Base-by-base conservation (phyloP, 1,140 invertebrate genomes). In the Drosophila nasuta region DNA sequence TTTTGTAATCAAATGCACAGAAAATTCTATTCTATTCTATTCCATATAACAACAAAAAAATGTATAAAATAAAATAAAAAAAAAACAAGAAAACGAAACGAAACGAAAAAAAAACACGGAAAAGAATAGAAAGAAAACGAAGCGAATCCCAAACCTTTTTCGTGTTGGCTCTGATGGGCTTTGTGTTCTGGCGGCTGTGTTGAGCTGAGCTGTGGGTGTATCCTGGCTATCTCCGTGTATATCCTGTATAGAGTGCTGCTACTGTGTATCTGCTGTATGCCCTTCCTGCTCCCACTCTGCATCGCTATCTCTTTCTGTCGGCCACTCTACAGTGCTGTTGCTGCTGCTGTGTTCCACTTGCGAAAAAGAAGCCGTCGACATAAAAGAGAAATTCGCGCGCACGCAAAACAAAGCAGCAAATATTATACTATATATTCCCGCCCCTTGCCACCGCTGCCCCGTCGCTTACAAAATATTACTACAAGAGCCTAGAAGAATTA, bases 1-100 rank as follows among this genome's bases (percentile, higher is more conserved):
- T 82, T 86, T 86, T 86, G 82, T 86, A 88, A 86, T 86, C 82
- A 86, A 86, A 86, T 86, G 83, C 82, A 82, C 72, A 88, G 83
- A 87, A 86, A 86, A 82, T 88, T 87, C 73, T 87, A 74, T 86
- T 87, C 73, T 87, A 74, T 86, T 87, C 82, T 73, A 73, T 86
- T 87, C 82, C 69, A 73, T 43, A 70, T 15, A 65, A 65, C 49
- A 65, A 43, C 33, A 52, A 17, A 13, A 63, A 64, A 45, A n/a
- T 20, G 43, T 20, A 45, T 25, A 64, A 81, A 79, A 79, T 72
- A 46, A 69, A 38, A 43, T 17, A 43, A 1, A 38, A 64, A 64
- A 28, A 13, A 17, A n/a, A 20, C 0, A 10, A 65, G 28, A 78
- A 48, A 75, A 7, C 1, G 2, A 15, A 25, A 25, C 20, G 5